Evolutionary conservation across 2,797 vertebrate genomes (phyloP).

Genomic region (Girardinus metallicus): DNA sequence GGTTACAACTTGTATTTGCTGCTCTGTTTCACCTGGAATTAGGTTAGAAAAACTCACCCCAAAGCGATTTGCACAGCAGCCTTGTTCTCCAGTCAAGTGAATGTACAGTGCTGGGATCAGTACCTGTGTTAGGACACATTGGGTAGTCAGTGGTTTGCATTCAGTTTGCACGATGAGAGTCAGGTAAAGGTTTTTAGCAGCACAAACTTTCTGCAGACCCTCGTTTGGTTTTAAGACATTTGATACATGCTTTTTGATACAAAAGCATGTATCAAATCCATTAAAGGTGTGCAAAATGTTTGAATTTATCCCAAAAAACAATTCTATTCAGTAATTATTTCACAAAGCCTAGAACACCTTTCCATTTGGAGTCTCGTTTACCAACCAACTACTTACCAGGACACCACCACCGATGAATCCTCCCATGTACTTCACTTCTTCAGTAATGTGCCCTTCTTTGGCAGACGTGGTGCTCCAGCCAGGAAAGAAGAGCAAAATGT

Average conservation of each 20-base stretch:
- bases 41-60: conserved; percentile 74
- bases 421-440: conserved; percentile 84
- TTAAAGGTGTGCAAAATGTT: not conserved
- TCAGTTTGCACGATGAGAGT: not conserved
- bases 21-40: not conserved
- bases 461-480: conserved; percentile 69
- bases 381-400: conserved; percentile 71
- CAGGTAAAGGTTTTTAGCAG: not conserved
- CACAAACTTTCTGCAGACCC: not conserved
- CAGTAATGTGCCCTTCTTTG: conserved; percentile 70
- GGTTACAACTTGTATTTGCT: not conserved
- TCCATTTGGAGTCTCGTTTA: not conserved
- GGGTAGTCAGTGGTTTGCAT: not conserved
- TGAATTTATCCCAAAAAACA: not conserved
- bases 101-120: conserved; percentile 80
- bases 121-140: conserved; percentile 61
- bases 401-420: conserved; percentile 83
- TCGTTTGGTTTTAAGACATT: not conserved
- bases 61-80: conserved; percentile 80
- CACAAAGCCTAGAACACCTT: not conserved
- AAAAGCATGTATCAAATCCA: not conserved
- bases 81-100: conserved; percentile 70
- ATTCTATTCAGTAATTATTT: not conserved
- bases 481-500: conserved; percentile 83
- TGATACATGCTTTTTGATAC: no score